Evolutionary conservation across 2,888 invertebrate genomes (phyloP).

Genomic region (Glomeris marginata): DNA sequence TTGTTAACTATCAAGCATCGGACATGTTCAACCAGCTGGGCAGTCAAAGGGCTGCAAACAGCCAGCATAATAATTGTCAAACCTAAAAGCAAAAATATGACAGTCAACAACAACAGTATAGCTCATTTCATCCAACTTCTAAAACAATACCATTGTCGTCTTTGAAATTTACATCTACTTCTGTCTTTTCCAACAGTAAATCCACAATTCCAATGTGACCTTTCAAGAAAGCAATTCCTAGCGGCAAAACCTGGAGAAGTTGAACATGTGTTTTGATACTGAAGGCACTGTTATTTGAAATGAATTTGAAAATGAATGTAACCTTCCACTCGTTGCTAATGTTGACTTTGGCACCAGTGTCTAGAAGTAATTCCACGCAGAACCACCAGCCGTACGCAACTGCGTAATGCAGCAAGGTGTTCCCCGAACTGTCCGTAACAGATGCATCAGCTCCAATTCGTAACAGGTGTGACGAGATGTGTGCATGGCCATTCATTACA

Average conservation of each 20-base stretch:
- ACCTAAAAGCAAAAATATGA: conserved; percentile 21
- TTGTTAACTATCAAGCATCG: conserved; percentile 31
- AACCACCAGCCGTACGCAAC: conserved; percentile 40
- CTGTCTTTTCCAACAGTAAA: conserved; percentile 29
- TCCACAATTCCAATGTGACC: conserved; percentile 34
- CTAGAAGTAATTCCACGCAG: conserved; percentile 32
- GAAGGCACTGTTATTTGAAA: conserved; percentile 3
- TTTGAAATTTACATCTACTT: conserved; percentile 31
- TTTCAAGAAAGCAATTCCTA: conserved; percentile 35
- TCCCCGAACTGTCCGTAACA: conserved; percentile 35
- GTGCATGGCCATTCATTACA: conserved; percentile 36
- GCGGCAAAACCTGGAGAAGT: conserved; percentile 31
- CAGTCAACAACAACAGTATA: neutral
- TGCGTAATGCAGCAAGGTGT: conserved; percentile 37
- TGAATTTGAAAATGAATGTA: conserved; percentile 9
- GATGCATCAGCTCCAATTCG: conserved; percentile 33
- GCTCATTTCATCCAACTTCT: neutral
- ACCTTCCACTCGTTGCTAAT: conserved; percentile 34
- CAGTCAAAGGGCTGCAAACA: conserved; percentile 24
- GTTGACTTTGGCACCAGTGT: conserved; percentile 29
- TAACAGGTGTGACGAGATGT: conserved; percentile 34
- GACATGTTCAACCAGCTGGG: conserved; percentile 27
- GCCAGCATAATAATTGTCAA: conserved; percentile 31
- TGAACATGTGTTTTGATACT: no score
- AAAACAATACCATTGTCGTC: conserved; percentile 27